These are phyloP conservation scores for Smittia aterrima DNA, from an alignment of 2,888 invertebrate species.

Conservation along the genomic window DNA sequence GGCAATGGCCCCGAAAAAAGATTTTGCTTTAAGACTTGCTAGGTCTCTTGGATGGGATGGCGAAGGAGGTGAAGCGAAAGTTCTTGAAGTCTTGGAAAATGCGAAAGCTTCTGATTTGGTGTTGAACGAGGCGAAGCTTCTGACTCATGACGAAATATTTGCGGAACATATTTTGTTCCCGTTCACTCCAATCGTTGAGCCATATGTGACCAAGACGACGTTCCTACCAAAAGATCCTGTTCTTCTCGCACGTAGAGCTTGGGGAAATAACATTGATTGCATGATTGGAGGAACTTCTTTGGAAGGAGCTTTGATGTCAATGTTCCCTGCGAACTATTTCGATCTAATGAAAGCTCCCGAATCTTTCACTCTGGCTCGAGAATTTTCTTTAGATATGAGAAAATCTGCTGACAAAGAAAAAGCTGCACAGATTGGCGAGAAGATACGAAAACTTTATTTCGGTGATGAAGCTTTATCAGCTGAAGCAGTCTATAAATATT, in stretches of 20 bases:
- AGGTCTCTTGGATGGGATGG: background rate
- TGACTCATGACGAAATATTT: slow-evolving; percentile 26
- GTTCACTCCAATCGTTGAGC: slow-evolving; percentile 25
- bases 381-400: background rate
- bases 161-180: slow-evolving; percentile 8
- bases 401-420: too few relatives aligned
- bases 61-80: background rate
- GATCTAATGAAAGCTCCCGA: background rate
- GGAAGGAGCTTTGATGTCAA: slow-evolving; percentile 1
- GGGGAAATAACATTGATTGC: slow-evolving; percentile 36
- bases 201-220: slow-evolving; percentile 21
- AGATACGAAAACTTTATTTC: too few relatives aligned
- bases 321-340: background rate
- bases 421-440: too few relatives aligned
- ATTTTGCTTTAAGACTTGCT: slow-evolving; percentile 24
- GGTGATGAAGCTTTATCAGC: too few relatives aligned
- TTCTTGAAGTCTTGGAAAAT: background rate
- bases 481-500: background rate
- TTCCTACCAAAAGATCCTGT: slow-evolving; percentile 24
- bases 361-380: background rate
- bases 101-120: slow-evolving; percentile 19
- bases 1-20: slow-evolving; percentile 19
- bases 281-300: slow-evolving; percentile 26
- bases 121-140: background rate
- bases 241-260: background rate